Percentiles rank a stretch among this genome's conserved stretches.
Evolutionary conservation across 2,113 vertebrate genomes (phyloP).

Genomic region (Notothenia coriiceps): DNA sequence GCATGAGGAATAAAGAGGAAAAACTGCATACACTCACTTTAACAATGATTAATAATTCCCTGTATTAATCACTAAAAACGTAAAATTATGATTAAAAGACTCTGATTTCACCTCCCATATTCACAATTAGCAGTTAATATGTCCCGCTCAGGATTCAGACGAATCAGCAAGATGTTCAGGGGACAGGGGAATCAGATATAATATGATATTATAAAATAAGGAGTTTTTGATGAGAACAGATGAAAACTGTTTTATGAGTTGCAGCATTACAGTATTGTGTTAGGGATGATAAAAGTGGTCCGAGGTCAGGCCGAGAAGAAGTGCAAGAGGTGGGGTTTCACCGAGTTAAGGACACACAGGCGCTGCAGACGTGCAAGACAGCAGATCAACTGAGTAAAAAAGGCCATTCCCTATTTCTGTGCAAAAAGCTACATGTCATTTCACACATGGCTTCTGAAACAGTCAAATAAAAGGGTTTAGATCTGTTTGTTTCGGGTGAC

Average conservation of each 20-base stretch:
- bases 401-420: conserved; percentile 40
- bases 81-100: neutral
- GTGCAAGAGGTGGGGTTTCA: conserved; percentile 24
- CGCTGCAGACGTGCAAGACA: neutral
- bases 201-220: neutral
- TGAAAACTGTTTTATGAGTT: neutral
- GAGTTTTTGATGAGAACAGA: neutral
- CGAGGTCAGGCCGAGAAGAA: conserved; percentile 18
- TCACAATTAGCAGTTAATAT: neutral
- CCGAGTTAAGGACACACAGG: conserved; percentile 6
- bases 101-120: neutral
- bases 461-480: neutral
- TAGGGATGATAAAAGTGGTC: neutral
- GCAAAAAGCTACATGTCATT: conserved; percentile 49
- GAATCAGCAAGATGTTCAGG: neutral
- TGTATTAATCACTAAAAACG: conserved; percentile 4
- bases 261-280: conserved; percentile 7
- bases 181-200: neutral
- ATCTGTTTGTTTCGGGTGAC: neutral
- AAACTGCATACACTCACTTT: conserved; percentile 11
- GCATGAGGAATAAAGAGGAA: neutral
- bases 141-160: conserved; percentile 6
- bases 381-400: conserved; percentile 11
- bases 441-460: conserved; percentile 18
- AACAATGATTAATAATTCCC: neutral